Evolutionary conservation across 2,888 invertebrate genomes (phyloP).

Genomic region (Drosophila crucigera): DNA sequence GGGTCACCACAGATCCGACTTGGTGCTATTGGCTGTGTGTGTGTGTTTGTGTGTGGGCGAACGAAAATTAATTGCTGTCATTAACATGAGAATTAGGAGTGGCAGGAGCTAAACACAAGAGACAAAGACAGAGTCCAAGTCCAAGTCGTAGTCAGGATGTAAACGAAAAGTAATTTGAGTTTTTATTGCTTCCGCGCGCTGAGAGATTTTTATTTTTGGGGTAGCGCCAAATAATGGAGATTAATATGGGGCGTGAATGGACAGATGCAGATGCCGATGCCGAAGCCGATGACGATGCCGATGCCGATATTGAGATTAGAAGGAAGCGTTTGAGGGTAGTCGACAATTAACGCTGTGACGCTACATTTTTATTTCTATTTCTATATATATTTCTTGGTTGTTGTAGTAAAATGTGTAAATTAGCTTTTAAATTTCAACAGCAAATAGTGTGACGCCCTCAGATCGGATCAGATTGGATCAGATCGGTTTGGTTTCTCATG

Average conservation of each 20-base stretch:
- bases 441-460: slow-evolving; percentile 66
- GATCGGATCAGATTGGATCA: slow-evolving; percentile 20
- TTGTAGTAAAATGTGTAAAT: slow-evolving; percentile 71
- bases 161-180: slow-evolving; percentile 77
- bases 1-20: slow-evolving; percentile 32
- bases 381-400: slow-evolving; percentile 9
- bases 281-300: slow-evolving; percentile 15
- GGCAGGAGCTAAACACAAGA: slow-evolving; percentile 8
- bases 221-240: slow-evolving; percentile 67
- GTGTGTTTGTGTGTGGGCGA: slow-evolving; percentile 41
- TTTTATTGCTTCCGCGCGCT: slow-evolving; percentile 76
- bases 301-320: slow-evolving; percentile 12
- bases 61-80: slow-evolving; percentile 76
- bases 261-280: slow-evolving; percentile 39
- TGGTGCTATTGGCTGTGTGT: not conserved
- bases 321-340: slow-evolving; percentile 18
- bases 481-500: slow-evolving; percentile 52
- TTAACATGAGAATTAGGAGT: slow-evolving; percentile 67
- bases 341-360: slow-evolving; percentile 73
- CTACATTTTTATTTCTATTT: slow-evolving; percentile 53
- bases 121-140: slow-evolving; percentile 13
- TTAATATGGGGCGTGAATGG: slow-evolving; percentile 70
- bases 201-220: slow-evolving; percentile 22
- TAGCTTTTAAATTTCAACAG: slow-evolving; percentile 73
- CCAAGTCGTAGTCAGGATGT: slow-evolving; percentile 62